Percentiles rank a stretch among this genome's conserved stretches.
phyloP scores from a whole-genome alignment of 1,140 invertebrate genomes.

The Drosophila malerkotliana region DNA sequence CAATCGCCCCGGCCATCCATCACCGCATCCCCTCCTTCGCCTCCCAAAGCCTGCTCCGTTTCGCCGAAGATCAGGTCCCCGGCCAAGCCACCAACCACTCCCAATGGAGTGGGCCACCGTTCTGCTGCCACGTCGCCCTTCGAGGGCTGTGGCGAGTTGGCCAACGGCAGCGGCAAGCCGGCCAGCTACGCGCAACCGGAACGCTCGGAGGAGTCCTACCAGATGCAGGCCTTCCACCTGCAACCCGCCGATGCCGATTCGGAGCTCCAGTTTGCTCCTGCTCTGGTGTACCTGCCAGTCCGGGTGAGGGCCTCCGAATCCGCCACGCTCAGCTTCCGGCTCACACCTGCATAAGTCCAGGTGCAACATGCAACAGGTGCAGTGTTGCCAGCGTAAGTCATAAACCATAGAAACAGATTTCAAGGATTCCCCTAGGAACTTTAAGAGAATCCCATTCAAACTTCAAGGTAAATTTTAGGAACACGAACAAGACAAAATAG shows the following conservation, averaged over 20 bases:
- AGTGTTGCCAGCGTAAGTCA: conserved; percentile 81
- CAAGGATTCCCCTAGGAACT: not conserved
- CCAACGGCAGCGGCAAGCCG: conserved; percentile 66
- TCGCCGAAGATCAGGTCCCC: conserved; percentile 33
- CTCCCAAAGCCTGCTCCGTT: conserved; percentile 35
- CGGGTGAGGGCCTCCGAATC: conserved; percentile 89
- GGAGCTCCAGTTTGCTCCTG: conserved; percentile 89
- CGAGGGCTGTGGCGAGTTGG: conserved; percentile 57
- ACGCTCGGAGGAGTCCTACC: conserved; percentile 59
- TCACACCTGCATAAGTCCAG: conserved; percentile 92
- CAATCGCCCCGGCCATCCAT: conserved; percentile 33
- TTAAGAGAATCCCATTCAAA: not conserved
- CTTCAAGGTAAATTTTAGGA: conserved; percentile 29
- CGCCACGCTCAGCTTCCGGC: conserved; percentile 94
- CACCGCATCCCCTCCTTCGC: conserved; percentile 17
- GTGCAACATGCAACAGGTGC: conserved; percentile 40
- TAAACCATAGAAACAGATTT: conserved; percentile 30
- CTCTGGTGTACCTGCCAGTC: conserved; percentile 96
- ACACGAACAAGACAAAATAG: conserved; percentile 79
- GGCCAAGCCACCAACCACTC: conserved; percentile 25
- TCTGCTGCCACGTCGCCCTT: conserved; percentile 76
- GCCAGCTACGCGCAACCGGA: conserved; percentile 71
- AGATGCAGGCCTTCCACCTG: conserved; percentile 83
- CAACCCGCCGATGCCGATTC: conserved; percentile 52
- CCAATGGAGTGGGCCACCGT: conserved; percentile 54